Evolutionary conservation across 2,888 invertebrate species (phyloP).

Genomic region (Drosophila mimica): DNA sequence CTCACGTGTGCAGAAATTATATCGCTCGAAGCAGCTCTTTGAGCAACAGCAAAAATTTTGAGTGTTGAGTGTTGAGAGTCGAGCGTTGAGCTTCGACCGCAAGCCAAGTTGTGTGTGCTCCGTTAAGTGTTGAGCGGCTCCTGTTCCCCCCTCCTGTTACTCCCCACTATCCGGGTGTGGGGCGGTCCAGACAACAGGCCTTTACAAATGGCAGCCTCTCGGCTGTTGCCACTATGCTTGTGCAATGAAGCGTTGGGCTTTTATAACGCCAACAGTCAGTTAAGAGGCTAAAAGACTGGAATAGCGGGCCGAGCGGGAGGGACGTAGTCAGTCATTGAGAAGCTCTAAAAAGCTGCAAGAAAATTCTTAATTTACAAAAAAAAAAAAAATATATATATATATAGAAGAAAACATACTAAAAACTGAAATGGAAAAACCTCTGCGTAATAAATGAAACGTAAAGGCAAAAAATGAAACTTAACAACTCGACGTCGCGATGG

Average conservation of each 20-base stretch:
- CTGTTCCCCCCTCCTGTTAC: neutral
- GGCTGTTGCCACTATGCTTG: conserved; percentile 65
- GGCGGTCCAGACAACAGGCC: conserved; percentile 44
- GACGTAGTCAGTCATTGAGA: conserved; percentile 59
- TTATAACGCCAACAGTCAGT: conserved; percentile 79
- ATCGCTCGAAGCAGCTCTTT: conserved; percentile 44
- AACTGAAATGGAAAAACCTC: conserved; percentile 52
- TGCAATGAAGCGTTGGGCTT: conserved; percentile 78
- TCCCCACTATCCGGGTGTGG: neutral
- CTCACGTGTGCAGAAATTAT: conserved; percentile 69
- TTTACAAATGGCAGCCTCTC: conserved; percentile 47
- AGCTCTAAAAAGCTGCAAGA: conserved; percentile 67
- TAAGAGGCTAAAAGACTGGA: conserved; percentile 38
- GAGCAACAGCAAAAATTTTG: conserved; percentile 47
- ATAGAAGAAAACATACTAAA: conserved; percentile 12
- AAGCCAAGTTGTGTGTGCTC: conserved; percentile 64
- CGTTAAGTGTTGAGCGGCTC: conserved; percentile 61
- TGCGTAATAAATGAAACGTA: conserved; percentile 75
- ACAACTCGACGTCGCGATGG: conserved; percentile 36
- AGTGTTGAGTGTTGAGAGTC: conserved; percentile 39
- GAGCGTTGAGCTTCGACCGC: conserved; percentile 50
- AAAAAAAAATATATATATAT: conserved; percentile 3
- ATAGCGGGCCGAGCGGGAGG: conserved; percentile 6
- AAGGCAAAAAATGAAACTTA: conserved; percentile 65
- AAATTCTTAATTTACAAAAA: conserved; percentile 74